Conservation (phyloP, 2,888 invertebrate species). For the Gasteruption jaculator region DNA sequence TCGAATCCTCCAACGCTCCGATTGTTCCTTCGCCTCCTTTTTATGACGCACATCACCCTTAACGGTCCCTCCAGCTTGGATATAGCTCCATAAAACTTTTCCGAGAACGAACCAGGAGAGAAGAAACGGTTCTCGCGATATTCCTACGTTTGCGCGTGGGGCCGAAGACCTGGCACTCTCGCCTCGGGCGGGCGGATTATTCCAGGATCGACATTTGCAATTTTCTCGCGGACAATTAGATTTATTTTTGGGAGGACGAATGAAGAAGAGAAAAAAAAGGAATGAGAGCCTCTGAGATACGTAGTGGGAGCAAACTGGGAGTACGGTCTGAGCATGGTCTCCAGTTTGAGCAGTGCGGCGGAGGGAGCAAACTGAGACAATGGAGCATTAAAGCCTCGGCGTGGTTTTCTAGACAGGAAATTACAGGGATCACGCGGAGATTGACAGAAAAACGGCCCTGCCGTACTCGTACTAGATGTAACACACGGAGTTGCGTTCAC, state of each 20-base stretch:
- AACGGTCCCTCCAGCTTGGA: no score
- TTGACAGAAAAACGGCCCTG: constrained; percentile 50
- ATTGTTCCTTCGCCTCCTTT: no score
- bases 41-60: no score
- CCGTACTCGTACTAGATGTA: constrained; percentile 34
- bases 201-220: constrained; percentile 11
- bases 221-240: not conserved
- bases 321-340: constrained; percentile 24
- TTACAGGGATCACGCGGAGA: constrained; percentile 51
- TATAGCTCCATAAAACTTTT: no score
- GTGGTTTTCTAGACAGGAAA: constrained; percentile 51
- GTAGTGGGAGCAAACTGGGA: constrained; percentile 43
- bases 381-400: constrained; percentile 50
- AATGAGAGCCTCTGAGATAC: constrained; percentile 44
- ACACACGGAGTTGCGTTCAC: constrained; percentile 20
- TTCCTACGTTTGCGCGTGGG: no score
- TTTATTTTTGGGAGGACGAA: not conserved
- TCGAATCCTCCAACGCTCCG: no score
- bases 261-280: constrained; percentile 9
- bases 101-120: no score
- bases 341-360: constrained; percentile 26
- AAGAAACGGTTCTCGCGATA: no score
- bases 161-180: no score
- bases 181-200: no score
- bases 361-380: constrained; percentile 41